phyloP scores from a whole-genome alignment of 2,113 vertebrate genomes.

The Cochlearius cochlearius region DNA sequence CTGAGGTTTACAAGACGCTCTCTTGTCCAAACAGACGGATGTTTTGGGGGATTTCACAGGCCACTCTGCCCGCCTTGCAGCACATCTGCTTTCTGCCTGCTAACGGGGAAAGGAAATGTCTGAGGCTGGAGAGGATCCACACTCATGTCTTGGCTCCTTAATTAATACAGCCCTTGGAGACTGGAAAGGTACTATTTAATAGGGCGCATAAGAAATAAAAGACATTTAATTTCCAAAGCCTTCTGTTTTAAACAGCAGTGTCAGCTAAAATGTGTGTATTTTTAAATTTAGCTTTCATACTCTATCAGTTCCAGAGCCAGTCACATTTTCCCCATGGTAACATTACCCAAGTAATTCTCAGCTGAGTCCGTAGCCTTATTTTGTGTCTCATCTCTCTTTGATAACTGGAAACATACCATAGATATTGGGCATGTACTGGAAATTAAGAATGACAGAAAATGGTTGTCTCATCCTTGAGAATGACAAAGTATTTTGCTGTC shows the following conservation, averaged over 20 bases:
- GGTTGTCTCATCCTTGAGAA: not conserved
- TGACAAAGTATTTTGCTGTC: not conserved
- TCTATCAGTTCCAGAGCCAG: not conserved
- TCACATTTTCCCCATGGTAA: not conserved
- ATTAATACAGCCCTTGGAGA: not conserved
- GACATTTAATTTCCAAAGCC: not conserved
- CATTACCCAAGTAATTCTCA: not conserved
- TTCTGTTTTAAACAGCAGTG: not conserved
- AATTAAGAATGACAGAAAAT: not conserved
- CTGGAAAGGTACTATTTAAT: not conserved
- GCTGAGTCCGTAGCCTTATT: not conserved
- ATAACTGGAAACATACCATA: not conserved
- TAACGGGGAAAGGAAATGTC: not conserved
- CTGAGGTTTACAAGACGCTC: not conserved
- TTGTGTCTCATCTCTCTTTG: not conserved
- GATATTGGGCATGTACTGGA: not conserved
- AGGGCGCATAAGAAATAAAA: not conserved
- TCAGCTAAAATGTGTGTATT: not conserved
- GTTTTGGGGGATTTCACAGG: not conserved
- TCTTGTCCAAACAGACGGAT: not conserved
- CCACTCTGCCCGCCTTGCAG: not conserved
- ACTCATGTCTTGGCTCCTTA: not conserved
- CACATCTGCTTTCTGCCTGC: not conserved
- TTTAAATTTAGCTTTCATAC: conserved; percentile 22
- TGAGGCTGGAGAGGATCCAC: not conserved